Percentiles rank a stretch among this genome's conserved stretches.
phyloP scores from a whole-genome alignment of 2,113 vertebrate genomes.

The Leptobrachium leishanense region DNA sequence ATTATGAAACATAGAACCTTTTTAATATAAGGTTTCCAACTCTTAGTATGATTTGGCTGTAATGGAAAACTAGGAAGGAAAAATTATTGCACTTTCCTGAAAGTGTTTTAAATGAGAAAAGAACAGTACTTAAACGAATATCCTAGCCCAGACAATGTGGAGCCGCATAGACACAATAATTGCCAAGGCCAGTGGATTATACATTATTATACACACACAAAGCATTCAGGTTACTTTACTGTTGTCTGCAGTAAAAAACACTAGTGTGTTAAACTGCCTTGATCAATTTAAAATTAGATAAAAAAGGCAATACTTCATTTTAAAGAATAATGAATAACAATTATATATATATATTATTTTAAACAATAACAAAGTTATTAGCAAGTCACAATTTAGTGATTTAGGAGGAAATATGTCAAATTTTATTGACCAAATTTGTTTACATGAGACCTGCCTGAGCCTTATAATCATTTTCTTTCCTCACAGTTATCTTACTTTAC shows the following conservation, averaged over 20 bases:
- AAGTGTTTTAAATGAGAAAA: slow-evolving; percentile 16
- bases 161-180: slow-evolving; percentile 13
- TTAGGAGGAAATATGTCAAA: no score
- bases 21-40: background rate
- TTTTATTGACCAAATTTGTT: no score
- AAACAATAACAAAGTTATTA: no score
- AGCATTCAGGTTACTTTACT: background rate
- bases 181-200: background rate
- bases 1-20: background rate
- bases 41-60: background rate
- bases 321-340: no score
- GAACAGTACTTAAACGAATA: slow-evolving; percentile 13
- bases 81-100: background rate
- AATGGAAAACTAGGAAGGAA: background rate
- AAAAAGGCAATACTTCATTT: no score
- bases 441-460: no score
- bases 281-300: no score
- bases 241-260: background rate
- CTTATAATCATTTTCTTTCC: no score
- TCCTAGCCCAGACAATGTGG: slow-evolving; percentile 23
- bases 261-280: no score
- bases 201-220: background rate
- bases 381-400: no score
- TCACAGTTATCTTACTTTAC: no score
- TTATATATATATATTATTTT: no score